These are phyloP conservation scores for Lagria hirta DNA, from an alignment of 2,888 invertebrate genomes.

Conservation along the genomic window DNA sequence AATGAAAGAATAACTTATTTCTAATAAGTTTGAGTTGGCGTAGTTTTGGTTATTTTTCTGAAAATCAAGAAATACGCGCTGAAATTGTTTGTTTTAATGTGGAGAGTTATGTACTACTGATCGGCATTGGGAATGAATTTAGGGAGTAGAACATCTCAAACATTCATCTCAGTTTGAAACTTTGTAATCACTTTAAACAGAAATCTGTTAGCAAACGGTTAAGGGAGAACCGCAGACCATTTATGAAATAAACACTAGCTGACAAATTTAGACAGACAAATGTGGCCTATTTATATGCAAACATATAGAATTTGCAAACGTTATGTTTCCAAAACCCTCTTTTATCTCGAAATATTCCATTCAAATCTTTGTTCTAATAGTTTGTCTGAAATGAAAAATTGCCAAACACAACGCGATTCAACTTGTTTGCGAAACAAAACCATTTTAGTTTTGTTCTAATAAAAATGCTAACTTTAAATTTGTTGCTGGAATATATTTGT, in stretches of 20 bases:
- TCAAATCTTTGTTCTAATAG: slow-evolving; percentile 19
- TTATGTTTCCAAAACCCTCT: slow-evolving; percentile 8
- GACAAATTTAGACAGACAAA: slow-evolving; percentile 25
- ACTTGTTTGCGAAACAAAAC: slow-evolving; percentile 2
- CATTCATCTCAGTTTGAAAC: slow-evolving; percentile 15
- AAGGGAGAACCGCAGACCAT: slow-evolving; percentile 17
- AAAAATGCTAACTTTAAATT: slow-evolving; percentile 10
- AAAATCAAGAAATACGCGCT: too few relatives aligned
- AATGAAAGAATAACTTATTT: too few relatives aligned
- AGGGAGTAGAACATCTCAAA: slow-evolving; percentile 8
- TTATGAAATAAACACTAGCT: slow-evolving; percentile 22
- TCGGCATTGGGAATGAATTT: too few relatives aligned
- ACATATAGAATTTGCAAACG: slow-evolving; percentile 17
- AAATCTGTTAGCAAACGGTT: slow-evolving; percentile 17
- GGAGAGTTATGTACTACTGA: too few relatives aligned
- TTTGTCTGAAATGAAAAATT: slow-evolving; percentile 10
- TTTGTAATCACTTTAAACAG: slow-evolving; percentile 17
- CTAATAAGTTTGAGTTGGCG: too few relatives aligned
- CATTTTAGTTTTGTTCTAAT: slow-evolving; percentile 9
- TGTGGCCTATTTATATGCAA: slow-evolving; percentile 23
- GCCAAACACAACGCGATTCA: slow-evolving; percentile 6
- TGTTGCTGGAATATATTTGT: slow-evolving; percentile 3
- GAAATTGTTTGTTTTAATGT: too few relatives aligned
- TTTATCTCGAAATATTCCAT: slow-evolving; percentile 13
- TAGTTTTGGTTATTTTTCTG: too few relatives aligned